A percentile compares a stretch with the other conserved stretches of the same genome.
Conservation (phyloP, 2,113 vertebrate species). For the Junco hyemalis region DNA sequence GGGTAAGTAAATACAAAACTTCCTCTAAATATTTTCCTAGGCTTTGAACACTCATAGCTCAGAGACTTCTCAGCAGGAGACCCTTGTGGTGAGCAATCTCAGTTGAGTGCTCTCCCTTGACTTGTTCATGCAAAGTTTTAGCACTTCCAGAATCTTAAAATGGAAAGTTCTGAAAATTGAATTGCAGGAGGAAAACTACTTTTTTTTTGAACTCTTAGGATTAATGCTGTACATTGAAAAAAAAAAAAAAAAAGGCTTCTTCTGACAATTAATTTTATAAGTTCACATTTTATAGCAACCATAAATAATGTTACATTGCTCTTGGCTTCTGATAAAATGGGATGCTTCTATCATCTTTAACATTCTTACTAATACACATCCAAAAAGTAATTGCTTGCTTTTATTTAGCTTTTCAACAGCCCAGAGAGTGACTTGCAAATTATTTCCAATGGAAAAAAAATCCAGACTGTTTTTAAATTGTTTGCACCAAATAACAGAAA, state of each 20-base stretch:
- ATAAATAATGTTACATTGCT: not conserved
- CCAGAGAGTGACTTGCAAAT: not conserved
- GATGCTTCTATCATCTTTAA: not conserved
- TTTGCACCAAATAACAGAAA: not conserved
- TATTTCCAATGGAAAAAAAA: not conserved
- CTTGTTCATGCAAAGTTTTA: not conserved
- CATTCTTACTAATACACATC: not conserved
- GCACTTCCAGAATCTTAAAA: not conserved
- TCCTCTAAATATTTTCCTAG: conserved; percentile 4
- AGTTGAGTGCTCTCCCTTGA: not conserved
- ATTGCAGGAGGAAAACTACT: not conserved
- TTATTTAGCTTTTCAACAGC: not conserved
- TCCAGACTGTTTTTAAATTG: not conserved
- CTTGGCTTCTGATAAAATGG: not conserved
- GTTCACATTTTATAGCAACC: not conserved
- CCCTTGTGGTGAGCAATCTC: not conserved
- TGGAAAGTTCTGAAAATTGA: not conserved
- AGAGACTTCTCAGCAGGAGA: not conserved
- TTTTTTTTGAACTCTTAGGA: not conserved
- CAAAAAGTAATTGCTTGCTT: not conserved
- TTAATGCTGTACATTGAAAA: not conserved
- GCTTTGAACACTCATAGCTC: not conserved
- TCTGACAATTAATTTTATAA: not conserved
- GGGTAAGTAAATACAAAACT: not conserved
- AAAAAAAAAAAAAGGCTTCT: not conserved